A percentile compares a stretch with the other conserved stretches of the same genome.
Conservation (phyloP, 1,140 invertebrate genomes). For the Venturia canescens region DNA sequence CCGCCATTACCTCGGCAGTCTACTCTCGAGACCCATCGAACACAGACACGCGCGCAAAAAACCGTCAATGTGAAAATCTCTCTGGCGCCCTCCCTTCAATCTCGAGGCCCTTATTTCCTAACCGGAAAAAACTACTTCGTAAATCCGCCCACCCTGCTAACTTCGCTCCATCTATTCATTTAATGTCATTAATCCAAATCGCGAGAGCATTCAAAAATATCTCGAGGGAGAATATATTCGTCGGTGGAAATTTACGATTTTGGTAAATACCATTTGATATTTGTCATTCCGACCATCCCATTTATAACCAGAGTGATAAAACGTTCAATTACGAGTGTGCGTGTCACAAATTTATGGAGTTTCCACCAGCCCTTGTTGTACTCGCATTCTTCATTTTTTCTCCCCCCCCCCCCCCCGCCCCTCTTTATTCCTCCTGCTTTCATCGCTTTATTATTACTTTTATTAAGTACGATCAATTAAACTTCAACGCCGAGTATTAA, state of each 20-base stretch:
- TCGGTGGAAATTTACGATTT: too few relatives aligned
- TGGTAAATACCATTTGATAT: neutral
- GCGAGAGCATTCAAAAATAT: too few relatives aligned
- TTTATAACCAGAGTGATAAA: neutral
- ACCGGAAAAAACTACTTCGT: constrained; percentile 42
- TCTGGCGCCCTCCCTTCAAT: constrained; percentile 47
- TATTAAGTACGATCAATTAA: too few relatives aligned
- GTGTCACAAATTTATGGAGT: neutral
- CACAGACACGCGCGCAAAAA: neutral
- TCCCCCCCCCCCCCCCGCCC: too few relatives aligned
- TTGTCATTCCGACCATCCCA: neutral
- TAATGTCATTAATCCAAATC: too few relatives aligned
- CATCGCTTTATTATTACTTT: too few relatives aligned
- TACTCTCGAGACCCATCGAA: constrained; percentile 47
- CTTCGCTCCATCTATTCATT: constrained; percentile 3
- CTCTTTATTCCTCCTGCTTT: neutral
- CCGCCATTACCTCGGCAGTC: constrained; percentile 61
- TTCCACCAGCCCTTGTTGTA: neutral
- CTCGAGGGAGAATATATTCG: too few relatives aligned
- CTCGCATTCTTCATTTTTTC: neutral
- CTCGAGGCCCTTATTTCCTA: constrained; percentile 32
- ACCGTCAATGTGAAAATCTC: constrained; percentile 19
- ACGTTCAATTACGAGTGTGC: constrained; percentile 2
- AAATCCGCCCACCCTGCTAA: constrained; percentile 38
- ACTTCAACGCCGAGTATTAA: too few relatives aligned